Base-by-base conservation (phyloP, 2,113 vertebrate genomes). In the Cromileptes altivelis region DNA sequence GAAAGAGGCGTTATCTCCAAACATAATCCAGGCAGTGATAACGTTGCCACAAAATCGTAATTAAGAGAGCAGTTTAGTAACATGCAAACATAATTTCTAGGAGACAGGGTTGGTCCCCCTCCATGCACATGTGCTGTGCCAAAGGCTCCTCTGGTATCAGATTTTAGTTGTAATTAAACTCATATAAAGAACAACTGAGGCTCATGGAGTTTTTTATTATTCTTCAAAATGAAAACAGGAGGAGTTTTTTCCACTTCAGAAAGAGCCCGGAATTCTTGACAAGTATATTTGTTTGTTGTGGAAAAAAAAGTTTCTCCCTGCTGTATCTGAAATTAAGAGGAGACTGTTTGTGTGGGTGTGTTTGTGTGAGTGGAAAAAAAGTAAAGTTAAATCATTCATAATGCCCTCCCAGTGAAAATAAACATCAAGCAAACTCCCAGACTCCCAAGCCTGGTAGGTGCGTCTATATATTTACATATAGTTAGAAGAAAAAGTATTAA, bases 381-480 rank as follows among this genome's bases (percentile, higher is more conserved):
- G 25, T 45, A 5, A 49, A 50, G n/a, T 14, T 67, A 27, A 82
- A 19, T 78, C 19, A 37, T 75, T 75, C 21, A 65, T 45, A 53
- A 45, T 45, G 18, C n/a, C 9, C 25, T 67, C 18, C 13, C 37
- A 23, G 25, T 40, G 37, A 69, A 80, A 72, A 30, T 27, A 37
- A 71, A 70, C 13, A 65, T 52, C 27, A 56, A 72, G 6, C 58
- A 56, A 68, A 42, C 49, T 53, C 15, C n/a, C 47, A 49, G 53
- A 57, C 50, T 67, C 60, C 55, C 23, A 12, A 27, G 58, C 56
- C 13, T 17, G 1, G 21, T 30, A 23, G 19, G 14, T 57, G 23
- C 2, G 3, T 49, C 17, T 45, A 7, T 15, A 63, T 30, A 57
- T 81, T 77, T 40, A 67, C 21, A 81, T 76, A 71, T 42, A 55